Evolutionary conservation across 2,797 vertebrate genomes (phyloP), one percentile per base, ranked within the genome.

Genomic region (Coregonus ussuriensis): DNA sequence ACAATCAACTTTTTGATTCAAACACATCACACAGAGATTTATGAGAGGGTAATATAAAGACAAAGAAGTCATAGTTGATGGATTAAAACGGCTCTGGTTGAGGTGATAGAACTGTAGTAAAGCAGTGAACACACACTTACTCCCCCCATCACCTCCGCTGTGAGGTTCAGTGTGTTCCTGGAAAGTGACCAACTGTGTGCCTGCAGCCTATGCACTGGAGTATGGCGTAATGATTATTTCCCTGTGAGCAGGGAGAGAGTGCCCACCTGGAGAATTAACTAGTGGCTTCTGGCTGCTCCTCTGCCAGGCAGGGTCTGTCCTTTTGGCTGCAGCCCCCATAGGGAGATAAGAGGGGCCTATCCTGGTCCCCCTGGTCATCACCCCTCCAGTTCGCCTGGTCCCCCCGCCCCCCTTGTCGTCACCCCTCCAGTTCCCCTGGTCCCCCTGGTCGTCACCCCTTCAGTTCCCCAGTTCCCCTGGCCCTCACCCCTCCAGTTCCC

Each of bases 181-280:
- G 77, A 83, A 74, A 81, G 72, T 81, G 79, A 85, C 85, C 81
- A 82, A 83, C 74, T 70, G 77, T 73, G 72, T 78, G 41, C 41
- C 9, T 47, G 41, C 41, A 47, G 77, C 75, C 68, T 77, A 79
- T 84, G 89, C 81, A 76, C 83, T 79, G 3, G 53, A 84, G 80
- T 78, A 77, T 82, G 79, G 73, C 54, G 31, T 74, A 74, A 15
- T 70, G 71, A 82, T 84, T 78, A 81, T 87, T 79, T 86, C 74
- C 72, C 82, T 83, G 80, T 14, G 14, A 74, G 62, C n/a, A 21
- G 37, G 18, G n/a, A 78, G 74, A 77, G 71, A 29, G 56, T 33
- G 56, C 56, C 77, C 72, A 80, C 47, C 5, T 1, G 51, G n/a
- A 14, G 69, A n/a, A 67, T 67, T 73, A 54, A 68, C 63, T 56